These are phyloP conservation scores for Mesochorus sp. DNA, from an alignment of 2,888 invertebrate species.

Conservation along the genomic window DNA sequence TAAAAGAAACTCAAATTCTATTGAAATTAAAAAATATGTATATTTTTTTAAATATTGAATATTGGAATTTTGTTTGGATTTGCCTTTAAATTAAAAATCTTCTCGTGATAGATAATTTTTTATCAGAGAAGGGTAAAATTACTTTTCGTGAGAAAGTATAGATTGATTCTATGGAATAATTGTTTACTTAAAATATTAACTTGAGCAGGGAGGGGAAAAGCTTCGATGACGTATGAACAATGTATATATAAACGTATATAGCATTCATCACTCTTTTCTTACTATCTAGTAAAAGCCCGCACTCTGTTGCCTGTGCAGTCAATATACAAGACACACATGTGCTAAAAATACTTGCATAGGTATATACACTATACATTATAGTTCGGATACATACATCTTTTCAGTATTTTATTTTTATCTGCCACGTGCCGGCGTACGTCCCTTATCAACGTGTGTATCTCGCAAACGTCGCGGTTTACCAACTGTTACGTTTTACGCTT, in stretches of 20 bases:
- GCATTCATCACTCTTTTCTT: constrained; percentile 27
- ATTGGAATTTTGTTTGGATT: neutral
- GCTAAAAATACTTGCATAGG: neutral
- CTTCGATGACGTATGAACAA: constrained; percentile 38
- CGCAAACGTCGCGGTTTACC: constrained; percentile 67
- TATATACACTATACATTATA: neutral
- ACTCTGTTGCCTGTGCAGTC: neutral
- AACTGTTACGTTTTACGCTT: constrained; percentile 72
- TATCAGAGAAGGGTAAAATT: neutral
- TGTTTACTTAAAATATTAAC: constrained; percentile 45
- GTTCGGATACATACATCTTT: constrained; percentile 40
- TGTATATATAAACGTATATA: constrained; percentile 60
- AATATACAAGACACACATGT: constrained; percentile 2
- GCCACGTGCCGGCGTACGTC: constrained; percentile 69
- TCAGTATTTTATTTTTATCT: constrained; percentile 69
- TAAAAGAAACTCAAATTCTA: no score
- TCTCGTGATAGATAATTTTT: neutral
- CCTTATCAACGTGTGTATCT: constrained; percentile 66
- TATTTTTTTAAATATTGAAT: no score
- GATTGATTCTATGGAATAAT: neutral
- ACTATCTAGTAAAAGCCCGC: constrained; percentile 52
- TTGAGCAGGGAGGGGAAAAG: constrained; percentile 19
- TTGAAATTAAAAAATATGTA: no score
- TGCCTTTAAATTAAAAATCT: neutral
- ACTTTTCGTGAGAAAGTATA: neutral